phyloP scores from a whole-genome alignment of 2,888 invertebrate genomes.

The Dicycla oo region DNA sequence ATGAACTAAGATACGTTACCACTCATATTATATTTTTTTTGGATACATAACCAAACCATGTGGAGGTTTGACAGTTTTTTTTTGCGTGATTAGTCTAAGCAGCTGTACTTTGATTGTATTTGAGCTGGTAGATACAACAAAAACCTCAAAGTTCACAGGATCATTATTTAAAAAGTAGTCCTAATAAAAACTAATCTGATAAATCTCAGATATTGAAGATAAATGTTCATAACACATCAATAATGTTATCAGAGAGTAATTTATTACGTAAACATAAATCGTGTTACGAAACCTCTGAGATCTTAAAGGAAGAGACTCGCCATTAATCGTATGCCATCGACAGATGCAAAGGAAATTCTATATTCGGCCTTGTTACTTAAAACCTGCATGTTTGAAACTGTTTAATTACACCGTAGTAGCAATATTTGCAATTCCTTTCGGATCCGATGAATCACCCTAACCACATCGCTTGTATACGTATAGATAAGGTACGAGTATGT shows the following conservation, averaged over 20 bases:
- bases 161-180: constrained; percentile 14
- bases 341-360: constrained; percentile 40
- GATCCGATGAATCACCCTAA: constrained; percentile 47
- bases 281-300: constrained; percentile 27
- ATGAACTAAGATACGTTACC: constrained; percentile 35
- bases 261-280: constrained; percentile 44
- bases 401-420: constrained; percentile 42
- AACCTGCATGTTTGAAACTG: constrained; percentile 37
- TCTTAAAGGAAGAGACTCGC: constrained; percentile 24
- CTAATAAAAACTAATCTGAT: constrained; percentile 30
- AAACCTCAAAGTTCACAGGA: not conserved
- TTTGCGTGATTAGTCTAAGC: not conserved
- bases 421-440: constrained; percentile 34
- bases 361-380: constrained; percentile 41
- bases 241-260: constrained; percentile 33
- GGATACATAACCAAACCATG: not conserved
- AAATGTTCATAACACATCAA: constrained; percentile 44
- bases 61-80: not conserved
- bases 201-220: constrained; percentile 35
- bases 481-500: not conserved
- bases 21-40: constrained; percentile 12
- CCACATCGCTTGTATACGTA: not conserved
- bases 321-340: constrained; percentile 45
- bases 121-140: not conserved
- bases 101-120: not conserved